Evolutionary conservation across 64 coral and sea anemone species (phyloP).

Genomic region (Porites australiensis): DNA sequence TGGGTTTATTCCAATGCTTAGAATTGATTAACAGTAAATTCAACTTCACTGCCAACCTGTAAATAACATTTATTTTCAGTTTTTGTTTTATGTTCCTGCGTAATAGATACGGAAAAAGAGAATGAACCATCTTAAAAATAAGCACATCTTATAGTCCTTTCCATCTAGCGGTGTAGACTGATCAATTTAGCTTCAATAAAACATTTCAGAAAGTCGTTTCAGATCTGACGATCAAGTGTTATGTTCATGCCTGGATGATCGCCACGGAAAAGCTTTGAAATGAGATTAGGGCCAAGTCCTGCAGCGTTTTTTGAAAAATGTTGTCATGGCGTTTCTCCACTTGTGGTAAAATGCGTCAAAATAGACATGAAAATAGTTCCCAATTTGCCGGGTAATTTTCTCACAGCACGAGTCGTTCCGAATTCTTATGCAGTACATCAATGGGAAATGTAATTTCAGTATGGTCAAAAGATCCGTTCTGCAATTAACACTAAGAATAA

Average conservation of each 20-base stretch:
- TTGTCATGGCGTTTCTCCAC: conserved; percentile 8
- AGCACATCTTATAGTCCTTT: no score
- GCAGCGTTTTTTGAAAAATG: not conserved
- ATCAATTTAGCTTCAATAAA: no score
- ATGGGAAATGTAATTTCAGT: not conserved
- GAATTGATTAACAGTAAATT: no score
- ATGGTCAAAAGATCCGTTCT: no score
- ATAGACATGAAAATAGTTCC: conserved; percentile 9
- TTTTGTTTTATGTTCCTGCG: no score
- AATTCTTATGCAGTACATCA: not conserved
- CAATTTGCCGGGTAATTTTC: conserved; percentile 12
- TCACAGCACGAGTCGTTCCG: not conserved
- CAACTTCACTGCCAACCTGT: no score
- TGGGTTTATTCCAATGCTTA: no score
- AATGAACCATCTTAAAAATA: no score
- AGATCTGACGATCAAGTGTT: not conserved
- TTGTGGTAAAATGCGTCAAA: conserved; percentile 28
- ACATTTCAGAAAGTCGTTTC: not conserved
- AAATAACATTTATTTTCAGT: no score
- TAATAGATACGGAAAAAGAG: no score
- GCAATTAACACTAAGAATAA: no score
- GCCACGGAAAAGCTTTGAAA: not conserved
- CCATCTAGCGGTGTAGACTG: no score
- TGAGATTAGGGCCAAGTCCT: conserved; percentile 30
- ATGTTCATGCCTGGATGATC: not conserved